phyloP scores from a whole-genome alignment of 2,797 vertebrate genomes.

The Tenualosa ilisha region DNA sequence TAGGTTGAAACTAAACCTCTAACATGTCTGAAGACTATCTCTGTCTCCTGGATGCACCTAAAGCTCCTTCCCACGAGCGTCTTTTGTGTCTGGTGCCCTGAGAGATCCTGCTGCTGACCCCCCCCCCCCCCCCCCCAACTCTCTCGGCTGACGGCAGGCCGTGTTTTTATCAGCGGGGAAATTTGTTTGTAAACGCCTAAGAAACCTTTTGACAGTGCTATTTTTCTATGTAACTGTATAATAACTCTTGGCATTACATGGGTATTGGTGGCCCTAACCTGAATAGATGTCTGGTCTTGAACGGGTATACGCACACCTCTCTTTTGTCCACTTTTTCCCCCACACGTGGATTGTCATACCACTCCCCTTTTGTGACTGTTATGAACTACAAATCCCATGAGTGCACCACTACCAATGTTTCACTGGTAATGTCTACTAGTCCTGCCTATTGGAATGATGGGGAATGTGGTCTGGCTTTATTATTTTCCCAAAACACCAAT shows the following conservation, averaged over 20 bases:
- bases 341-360: constrained; percentile 67
- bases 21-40: constrained; percentile 39
- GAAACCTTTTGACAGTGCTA: constrained; percentile 74
- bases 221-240: constrained; percentile 77
- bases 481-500: constrained; percentile 68
- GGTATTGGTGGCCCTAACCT: constrained; percentile 55
- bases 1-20: constrained; percentile 18
- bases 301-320: constrained; percentile 23
- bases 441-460: constrained; percentile 66
- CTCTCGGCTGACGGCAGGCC: constrained; percentile 23
- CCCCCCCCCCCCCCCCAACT: not conserved
- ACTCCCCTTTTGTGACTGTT: constrained; percentile 73
- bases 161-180: constrained; percentile 59
- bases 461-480: constrained; percentile 64
- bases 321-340: constrained; percentile 63
- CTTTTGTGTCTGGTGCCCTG: not conserved
- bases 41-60: constrained; percentile 58
- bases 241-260: constrained; percentile 53
- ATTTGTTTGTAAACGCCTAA: constrained; percentile 64
- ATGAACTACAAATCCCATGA: constrained; percentile 66
- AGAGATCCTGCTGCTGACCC: not conserved
- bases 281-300: constrained; percentile 21
- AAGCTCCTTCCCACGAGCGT: constrained; percentile 45
- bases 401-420: constrained; percentile 57
- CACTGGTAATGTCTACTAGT: constrained; percentile 69